Evolutionary conservation across 2,113 vertebrate genomes (phyloP), one percentile per base, ranked within the genome.

Genomic region (Macaca mulatta): DNA sequence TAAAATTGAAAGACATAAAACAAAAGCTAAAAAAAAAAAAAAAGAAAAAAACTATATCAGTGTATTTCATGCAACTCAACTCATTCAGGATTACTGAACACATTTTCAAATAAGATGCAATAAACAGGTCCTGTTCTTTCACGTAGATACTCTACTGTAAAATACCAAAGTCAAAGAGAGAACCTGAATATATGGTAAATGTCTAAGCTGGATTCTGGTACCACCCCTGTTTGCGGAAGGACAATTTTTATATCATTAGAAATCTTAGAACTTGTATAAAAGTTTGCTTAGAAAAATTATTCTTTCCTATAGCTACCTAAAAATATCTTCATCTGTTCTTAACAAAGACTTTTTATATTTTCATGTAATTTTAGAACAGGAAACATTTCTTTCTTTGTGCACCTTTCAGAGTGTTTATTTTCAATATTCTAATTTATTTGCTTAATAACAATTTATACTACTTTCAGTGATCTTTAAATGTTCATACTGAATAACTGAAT

Each of bases 71-170:
- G 30, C n/a, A 61, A 8, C 43, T 10, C 32, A 61, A 8, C 43
- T 10, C 3, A 55, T 88, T 87, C n/a, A 82, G 50, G 69, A 52
- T 64, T 83, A 72, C 3, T 12, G 81, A 86, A 7, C 48, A 70
- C 40, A 86, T 12, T 6, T 32, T 1, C 67, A 87, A 57, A 75
- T n/a, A 59, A 59, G 55, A 17, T 7, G 23, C 5, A 92, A 87
- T 25, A 88, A 32, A 38, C 22, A 48, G 45, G 2, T 27, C 12
- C 4, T 45, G 0, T 2, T 2, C 11, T 40, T 84, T 48, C 23
- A 40, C 3, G 1, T 13, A 8, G 35, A 2, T 11, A 4, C 8
- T 89, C 6, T 72, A 16, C 5, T 38, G 1, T 20, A n/a, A 1
- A 32, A 9, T 10, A 70, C 12, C 48, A n/a, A 18, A 69, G 52